Percentiles rank a stretch among this genome's conserved stretches.
Evolutionary conservation across 1,140 invertebrate genomes (phyloP).

Genomic region (Drosophila navojoa): DNA sequence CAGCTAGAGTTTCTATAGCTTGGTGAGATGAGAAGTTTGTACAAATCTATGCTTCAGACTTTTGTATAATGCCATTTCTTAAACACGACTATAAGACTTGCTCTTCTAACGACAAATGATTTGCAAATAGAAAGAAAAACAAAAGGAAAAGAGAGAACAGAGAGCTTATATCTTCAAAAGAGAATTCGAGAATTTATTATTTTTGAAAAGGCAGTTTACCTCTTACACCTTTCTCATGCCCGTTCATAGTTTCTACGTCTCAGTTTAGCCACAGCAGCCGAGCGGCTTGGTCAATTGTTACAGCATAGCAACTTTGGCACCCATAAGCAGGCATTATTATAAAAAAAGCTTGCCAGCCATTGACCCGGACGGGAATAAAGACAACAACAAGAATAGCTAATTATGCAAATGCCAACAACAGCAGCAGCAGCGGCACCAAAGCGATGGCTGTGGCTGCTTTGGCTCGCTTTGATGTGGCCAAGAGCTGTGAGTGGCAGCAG

Average conservation of each 20-base stretch:
- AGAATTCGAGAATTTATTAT: neutral
- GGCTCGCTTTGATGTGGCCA: constrained; percentile 29
- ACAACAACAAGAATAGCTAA: constrained; percentile 28
- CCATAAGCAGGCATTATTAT: neutral
- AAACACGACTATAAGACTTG: too few species aligned
- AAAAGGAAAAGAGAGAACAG: neutral
- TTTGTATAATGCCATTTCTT: too few species aligned
- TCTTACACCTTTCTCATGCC: constrained; percentile 16
- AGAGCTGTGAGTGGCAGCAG: constrained; percentile 15
- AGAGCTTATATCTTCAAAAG: too few species aligned
- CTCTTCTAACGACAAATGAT: too few species aligned
- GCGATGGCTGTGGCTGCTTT: constrained; percentile 46
- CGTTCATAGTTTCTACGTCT: constrained; percentile 23
- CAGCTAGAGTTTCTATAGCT: too few species aligned
- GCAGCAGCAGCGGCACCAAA: constrained; percentile 12
- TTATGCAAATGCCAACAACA: constrained; percentile 60
- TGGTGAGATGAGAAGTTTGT: too few species aligned
- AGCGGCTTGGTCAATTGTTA: constrained; percentile 33
- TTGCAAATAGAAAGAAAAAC: neutral
- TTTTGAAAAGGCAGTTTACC: too few species aligned
- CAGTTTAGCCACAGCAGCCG: constrained; percentile 45
- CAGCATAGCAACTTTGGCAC: too few species aligned
- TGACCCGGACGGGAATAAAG: constrained; percentile 41
- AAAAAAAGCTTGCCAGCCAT: constrained; percentile 36
- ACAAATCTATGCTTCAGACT: too few species aligned